These are phyloP conservation scores for Serinus canaria DNA, from an alignment of 2,113 vertebrate species.

Conservation along the genomic window DNA sequence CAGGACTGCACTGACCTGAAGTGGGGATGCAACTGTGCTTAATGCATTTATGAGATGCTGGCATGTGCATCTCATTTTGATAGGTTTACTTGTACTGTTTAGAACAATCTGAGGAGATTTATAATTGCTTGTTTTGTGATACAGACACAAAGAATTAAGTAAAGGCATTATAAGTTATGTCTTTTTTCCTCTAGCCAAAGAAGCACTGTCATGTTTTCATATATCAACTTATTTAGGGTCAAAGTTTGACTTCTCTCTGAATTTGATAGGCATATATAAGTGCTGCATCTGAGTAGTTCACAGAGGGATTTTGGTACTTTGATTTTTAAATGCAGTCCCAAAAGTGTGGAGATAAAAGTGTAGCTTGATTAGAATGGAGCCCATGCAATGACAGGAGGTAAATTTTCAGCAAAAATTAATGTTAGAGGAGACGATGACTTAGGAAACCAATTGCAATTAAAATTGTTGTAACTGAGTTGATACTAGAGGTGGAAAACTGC, in stretches of 20 bases:
- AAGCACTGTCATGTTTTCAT: background rate
- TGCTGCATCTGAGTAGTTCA: background rate
- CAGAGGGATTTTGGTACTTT: background rate
- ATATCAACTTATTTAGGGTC: background rate
- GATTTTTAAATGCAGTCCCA: slow-evolving; percentile 10
- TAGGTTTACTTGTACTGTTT: slow-evolving; percentile 18
- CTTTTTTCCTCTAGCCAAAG: background rate
- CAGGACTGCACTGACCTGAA: background rate
- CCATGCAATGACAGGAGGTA: background rate
- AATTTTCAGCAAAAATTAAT: slow-evolving; percentile 10
- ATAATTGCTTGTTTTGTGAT: slow-evolving; percentile 23
- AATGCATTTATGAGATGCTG: background rate
- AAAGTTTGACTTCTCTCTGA: background rate
- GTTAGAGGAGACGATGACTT: background rate
- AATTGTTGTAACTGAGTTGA: background rate
- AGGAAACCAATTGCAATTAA: slow-evolving; percentile 22
- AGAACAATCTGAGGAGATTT: slow-evolving; percentile 7
- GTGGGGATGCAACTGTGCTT: background rate
- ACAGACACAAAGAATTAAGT: slow-evolving; percentile 17
- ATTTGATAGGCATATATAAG: background rate
- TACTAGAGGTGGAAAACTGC: background rate
- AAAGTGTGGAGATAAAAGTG: background rate
- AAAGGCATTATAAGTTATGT: slow-evolving; percentile 1
- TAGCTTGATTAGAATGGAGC: background rate
- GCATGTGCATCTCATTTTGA: slow-evolving; percentile 8